Evolutionary conservation across 2,888 invertebrate species (phyloP).

Genomic region (Pyrocoelia pectoralis): DNA sequence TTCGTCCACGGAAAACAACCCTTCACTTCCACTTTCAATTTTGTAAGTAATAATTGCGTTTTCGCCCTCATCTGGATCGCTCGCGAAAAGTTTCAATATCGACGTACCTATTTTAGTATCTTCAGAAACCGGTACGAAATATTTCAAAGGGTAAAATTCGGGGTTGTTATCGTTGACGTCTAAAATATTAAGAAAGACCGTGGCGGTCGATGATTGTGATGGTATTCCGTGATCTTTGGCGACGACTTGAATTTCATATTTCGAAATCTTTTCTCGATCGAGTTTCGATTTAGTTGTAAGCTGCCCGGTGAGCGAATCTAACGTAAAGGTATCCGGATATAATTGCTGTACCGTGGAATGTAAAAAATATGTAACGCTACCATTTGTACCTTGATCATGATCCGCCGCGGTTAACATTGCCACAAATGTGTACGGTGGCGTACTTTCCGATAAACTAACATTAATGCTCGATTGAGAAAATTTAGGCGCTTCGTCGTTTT

Average conservation of each 20-base stretch:
- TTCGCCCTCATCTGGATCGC: slow-evolving; percentile 87
- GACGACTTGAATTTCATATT: slow-evolving; percentile 84
- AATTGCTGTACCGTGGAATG: slow-evolving; percentile 79
- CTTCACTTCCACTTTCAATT: slow-evolving; percentile 81
- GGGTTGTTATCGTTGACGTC: slow-evolving; percentile 95
- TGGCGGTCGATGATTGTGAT: slow-evolving; percentile 89
- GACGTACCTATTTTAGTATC: slow-evolving; percentile 70
- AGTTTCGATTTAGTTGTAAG: slow-evolving; percentile 78
- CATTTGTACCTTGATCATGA: slow-evolving; percentile 93
- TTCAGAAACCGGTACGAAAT: slow-evolving; percentile 80
- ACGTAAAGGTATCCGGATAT: slow-evolving; percentile 84
- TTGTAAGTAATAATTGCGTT: slow-evolving; percentile 83
- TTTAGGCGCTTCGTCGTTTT: slow-evolving; percentile 92
- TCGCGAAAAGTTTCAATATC: slow-evolving; percentile 79
- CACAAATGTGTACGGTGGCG: slow-evolving; percentile 80
- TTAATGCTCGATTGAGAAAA: slow-evolving; percentile 80
- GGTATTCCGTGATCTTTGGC: slow-evolving; percentile 93
- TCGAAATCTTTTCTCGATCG: slow-evolving; percentile 81
- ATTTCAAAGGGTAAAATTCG: slow-evolving; percentile 88
- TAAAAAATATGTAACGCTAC: slow-evolving; percentile 85
- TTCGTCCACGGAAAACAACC: slow-evolving; percentile 81
- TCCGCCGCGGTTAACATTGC: slow-evolving; percentile 87
- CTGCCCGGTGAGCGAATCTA: slow-evolving; percentile 87
- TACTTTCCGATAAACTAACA: slow-evolving; percentile 81
- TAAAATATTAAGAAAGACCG: slow-evolving; percentile 78